These are phyloP conservation scores for Gymnorhina tibicen DNA, from an alignment of 2,113 vertebrate genomes.

Conservation along the genomic window DNA sequence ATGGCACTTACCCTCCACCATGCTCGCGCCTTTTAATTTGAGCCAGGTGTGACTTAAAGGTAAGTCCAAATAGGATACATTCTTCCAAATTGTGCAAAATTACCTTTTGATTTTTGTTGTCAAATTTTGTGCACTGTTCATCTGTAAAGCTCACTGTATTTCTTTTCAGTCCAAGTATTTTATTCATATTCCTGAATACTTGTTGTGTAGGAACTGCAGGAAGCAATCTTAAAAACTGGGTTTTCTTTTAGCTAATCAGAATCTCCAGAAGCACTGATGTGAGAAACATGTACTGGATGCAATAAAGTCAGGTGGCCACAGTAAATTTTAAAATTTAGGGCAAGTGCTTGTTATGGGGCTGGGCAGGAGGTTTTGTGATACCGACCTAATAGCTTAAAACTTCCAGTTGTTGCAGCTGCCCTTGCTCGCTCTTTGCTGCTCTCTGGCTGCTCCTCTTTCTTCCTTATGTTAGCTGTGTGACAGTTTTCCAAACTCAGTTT, in stretches of 20 bases:
- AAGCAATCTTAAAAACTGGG: background rate
- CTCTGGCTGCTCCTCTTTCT: background rate
- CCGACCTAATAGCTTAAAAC: background rate
- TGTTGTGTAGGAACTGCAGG: background rate
- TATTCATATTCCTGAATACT: background rate
- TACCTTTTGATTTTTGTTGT: background rate
- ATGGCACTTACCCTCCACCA: background rate
- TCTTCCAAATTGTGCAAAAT: background rate
- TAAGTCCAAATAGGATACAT: slow-evolving; percentile 52
- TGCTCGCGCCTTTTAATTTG: slow-evolving; percentile 28
- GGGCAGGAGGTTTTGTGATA: background rate
- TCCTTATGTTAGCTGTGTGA: background rate
- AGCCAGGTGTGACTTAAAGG: slow-evolving; percentile 53
- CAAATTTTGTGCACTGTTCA: background rate
- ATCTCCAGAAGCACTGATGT: background rate
- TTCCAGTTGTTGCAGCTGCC: background rate
- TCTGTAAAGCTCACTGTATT: background rate
- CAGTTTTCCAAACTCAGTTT: background rate
- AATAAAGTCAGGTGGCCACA: background rate
- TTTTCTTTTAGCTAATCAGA: background rate
- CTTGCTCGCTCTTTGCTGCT: background rate
- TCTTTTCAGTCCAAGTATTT: background rate
- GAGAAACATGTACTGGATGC: background rate
- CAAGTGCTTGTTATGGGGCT: background rate
- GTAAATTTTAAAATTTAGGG: background rate